These are phyloP conservation scores for Poeciliopsis paucimaculata DNA, from an alignment of 2,797 vertebrate genomes.

Conservation along the genomic window DNA sequence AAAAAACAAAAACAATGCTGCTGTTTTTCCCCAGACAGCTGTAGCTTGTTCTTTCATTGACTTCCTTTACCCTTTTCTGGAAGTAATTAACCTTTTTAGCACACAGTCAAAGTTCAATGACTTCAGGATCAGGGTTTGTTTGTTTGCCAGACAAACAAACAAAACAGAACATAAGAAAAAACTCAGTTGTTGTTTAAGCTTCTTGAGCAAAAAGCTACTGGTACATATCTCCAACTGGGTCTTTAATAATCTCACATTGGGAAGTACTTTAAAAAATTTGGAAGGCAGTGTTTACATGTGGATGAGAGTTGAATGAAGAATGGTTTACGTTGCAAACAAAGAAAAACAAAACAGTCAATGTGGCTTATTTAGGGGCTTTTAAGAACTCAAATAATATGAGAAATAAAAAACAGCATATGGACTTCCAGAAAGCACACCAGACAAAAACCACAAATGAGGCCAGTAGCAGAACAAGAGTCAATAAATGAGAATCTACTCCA, in stretches of 20 bases:
- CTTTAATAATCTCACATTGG: not conserved
- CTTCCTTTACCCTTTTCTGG: not conserved
- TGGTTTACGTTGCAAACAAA: not conserved
- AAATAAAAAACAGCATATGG: not conserved
- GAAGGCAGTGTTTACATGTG: not conserved
- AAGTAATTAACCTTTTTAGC: not conserved
- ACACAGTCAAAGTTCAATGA: not conserved
- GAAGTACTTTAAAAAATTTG: not conserved
- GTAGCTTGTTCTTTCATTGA: not conserved
- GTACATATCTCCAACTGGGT: not conserved
- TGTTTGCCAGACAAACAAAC: not conserved
- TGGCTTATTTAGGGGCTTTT: not conserved
- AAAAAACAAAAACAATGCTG: not conserved
- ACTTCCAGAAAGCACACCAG: not conserved
- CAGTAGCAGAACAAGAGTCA: not conserved
- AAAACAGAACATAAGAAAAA: not conserved
- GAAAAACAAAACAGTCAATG: not conserved
- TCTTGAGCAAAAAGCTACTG: not conserved
- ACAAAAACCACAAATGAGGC: conserved; percentile 5
- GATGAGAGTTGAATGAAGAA: not conserved
- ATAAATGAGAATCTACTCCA: conserved; percentile 23
- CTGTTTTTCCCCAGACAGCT: not conserved
- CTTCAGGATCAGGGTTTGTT: not conserved
- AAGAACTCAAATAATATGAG: not conserved
- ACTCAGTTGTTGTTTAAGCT: not conserved